A percentile compares a stretch with the other conserved stretches of the same genome.
Conservation (phyloP, 2,113 vertebrate species). For the Leptosomus discolor region DNA sequence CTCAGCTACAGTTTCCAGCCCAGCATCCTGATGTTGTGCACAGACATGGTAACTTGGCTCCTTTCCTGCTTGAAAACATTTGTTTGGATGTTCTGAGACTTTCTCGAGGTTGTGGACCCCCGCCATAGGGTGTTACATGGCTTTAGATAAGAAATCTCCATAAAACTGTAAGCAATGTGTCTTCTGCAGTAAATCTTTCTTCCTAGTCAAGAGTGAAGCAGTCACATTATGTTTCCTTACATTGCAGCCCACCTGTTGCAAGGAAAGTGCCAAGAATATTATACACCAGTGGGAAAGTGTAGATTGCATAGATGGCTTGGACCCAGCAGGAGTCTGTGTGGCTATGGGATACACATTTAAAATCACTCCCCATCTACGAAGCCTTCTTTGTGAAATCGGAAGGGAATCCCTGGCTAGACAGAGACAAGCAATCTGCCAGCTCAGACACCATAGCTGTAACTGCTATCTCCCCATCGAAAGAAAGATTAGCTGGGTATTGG, state of each 20-base stretch:
- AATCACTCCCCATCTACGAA: neutral
- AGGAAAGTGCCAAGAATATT: slow-evolving; percentile 49
- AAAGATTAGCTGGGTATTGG: neutral
- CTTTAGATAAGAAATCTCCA: slow-evolving; percentile 68
- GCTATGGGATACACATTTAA: neutral
- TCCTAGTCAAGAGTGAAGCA: neutral
- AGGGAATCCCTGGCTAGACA: neutral
- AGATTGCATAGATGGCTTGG: slow-evolving; percentile 22
- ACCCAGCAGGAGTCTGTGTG: neutral
- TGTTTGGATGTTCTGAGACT: slow-evolving; percentile 27
- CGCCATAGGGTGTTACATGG: slow-evolving; percentile 47
- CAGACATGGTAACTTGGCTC: slow-evolving; percentile 24
- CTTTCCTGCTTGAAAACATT: slow-evolving; percentile 21
- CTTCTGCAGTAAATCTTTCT: slow-evolving; percentile 60
- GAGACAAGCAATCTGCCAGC: neutral
- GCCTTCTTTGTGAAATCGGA: neutral
- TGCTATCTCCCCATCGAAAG: neutral
- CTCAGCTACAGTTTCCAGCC: slow-evolving; percentile 17
- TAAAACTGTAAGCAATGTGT: slow-evolving; percentile 51
- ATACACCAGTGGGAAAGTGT: slow-evolving; percentile 49
- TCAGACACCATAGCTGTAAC: neutral
- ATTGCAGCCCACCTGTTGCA: slow-evolving; percentile 64
- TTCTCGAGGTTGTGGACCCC: slow-evolving; percentile 5
- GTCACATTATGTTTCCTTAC: slow-evolving; percentile 21
- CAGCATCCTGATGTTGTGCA: neutral